Base-by-base conservation (phyloP, 2,797 vertebrate species). In the Amniataba percoides region DNA sequence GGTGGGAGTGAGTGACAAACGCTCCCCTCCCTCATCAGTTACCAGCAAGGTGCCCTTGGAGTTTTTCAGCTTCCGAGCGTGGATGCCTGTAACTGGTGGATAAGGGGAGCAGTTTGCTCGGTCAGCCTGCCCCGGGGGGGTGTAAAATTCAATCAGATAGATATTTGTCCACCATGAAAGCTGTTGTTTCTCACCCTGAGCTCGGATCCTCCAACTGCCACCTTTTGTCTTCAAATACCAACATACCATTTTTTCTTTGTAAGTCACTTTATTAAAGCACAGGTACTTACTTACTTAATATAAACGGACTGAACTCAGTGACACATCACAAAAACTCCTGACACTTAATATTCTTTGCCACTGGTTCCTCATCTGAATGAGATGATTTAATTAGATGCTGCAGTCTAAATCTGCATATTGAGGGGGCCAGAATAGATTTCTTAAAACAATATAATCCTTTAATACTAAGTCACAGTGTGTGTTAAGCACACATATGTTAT, bases 1-100 rank as follows among this genome's bases (percentile, higher is more conserved):
- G 61, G 43, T 19, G 39, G 73, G 59, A 71, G 61, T 69, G 80
- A 83, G 55, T 78, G 72, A 89, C 66, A 85, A 73, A 78, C 48
- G 34, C 61, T 40, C 48, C 71, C 67, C 69, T 71, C 66, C 77
- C 63, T 82, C 74, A 74, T 71, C 77, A 52, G 72, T 70, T 61
- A 16, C 62, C 66, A 78, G 40, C 79, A 90, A 92, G 91, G 90
- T 92, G 88, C 84, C 89, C 86, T 90, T 88, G 75, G 68, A 80
- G 52, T 78, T 77, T 68, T 71, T 51, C 70, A 68, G 68, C 78
- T 74, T 36, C 70, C 3, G 7, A n/a, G 63, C 46, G 51, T 40
- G 55, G 43, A 49, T 48, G 67, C n/a, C 31, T 69, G 7, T 48
- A 84, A 75, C 67, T 84, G 85, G 77, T 69, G 66, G 45, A 83